Base-by-base conservation (phyloP, 2,888 invertebrate species). In the Aspidapion aeneum region DNA sequence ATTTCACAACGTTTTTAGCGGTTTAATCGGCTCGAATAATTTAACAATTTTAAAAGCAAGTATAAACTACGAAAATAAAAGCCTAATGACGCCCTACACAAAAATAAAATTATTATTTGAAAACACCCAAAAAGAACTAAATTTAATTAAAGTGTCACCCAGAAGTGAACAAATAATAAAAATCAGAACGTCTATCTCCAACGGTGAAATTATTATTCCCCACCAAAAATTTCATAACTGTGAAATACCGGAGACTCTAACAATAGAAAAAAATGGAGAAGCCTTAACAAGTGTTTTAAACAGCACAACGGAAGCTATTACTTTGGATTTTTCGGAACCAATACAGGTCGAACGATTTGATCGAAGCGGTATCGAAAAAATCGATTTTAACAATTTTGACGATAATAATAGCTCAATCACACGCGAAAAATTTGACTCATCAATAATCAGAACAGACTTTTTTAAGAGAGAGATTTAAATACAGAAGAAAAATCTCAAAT, bases 231-330 rank as follows among this genome's bases (percentile, higher is more conserved):
- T 57, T 9, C 57, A 57, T 57, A 21, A 57, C 19, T 57, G 57
- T 57, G 57, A 57, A 57, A 57, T 57, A 12, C 57, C 57, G 12
- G 57, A 57, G 12, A 17, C 16, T 21, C 7, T 57, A 19, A 57
- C 57, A 7, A 20, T 57, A 17, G 57, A 18, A 12, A 12, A 21
- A 12, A 57, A 57, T 21, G 57, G 57, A 5, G 21, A 57, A 21
- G 57, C 57, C 12, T 16, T 57, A 57, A 57, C 21, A 54, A n/a
- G 12, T n/a, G 17, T 54, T 17, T 18, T 54, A 54, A 54, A 54
- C 17, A 54, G 17, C 17, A 54, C 55, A 12, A 54, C 55, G 9
- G 18, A 16, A 54, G 17, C n/a, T n/a, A 17, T 54, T 12, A 54
- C 12, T 17, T 18, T 54, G 17, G 55, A 54, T 54, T 54, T 54